phyloP scores from a whole-genome alignment of 2,888 invertebrate species.

The Colostygia pectinataria region DNA sequence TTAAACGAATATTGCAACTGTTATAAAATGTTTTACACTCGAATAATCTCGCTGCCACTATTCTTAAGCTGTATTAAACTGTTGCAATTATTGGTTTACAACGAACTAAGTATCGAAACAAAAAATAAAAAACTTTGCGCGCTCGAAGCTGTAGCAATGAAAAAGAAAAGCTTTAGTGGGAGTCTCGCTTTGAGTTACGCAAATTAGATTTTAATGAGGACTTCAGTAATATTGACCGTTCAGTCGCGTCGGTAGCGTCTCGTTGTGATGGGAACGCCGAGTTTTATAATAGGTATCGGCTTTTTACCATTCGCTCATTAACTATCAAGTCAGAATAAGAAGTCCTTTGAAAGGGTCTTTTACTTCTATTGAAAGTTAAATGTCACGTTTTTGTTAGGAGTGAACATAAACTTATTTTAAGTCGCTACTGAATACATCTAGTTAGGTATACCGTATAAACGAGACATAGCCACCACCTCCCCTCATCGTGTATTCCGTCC shows the following conservation, averaged over 20 bases:
- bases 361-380: conserved; percentile 34
- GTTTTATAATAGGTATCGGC: conserved; percentile 43
- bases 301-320: conserved; percentile 41
- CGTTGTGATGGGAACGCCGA: conserved; percentile 35
- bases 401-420: conserved; percentile 64
- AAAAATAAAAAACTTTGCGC: conserved; percentile 32
- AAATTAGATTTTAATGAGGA: conserved; percentile 61
- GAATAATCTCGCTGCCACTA: conserved; percentile 21
- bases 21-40: conserved; percentile 30
- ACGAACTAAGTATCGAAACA: conserved; percentile 28
- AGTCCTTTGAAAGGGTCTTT: conserved; percentile 20
- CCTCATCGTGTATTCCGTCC: conserved; percentile 79
- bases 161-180: conserved; percentile 50
- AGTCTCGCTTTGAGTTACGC: conserved; percentile 52
- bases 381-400: conserved; percentile 44
- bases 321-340: conserved; percentile 12
- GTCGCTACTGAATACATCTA: conserved; percentile 63
- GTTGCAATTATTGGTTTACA: conserved; percentile 34
- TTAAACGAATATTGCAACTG: conserved; percentile 43
- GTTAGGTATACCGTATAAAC: conserved; percentile 63
- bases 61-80: conserved; percentile 27
- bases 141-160: conserved; percentile 40
- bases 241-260: conserved; percentile 34
- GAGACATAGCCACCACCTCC: conserved; percentile 60
- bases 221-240: conserved; percentile 50